Conservation (phyloP, 2,797 vertebrate genomes). For the Crocodylus rhombifer region DNA sequence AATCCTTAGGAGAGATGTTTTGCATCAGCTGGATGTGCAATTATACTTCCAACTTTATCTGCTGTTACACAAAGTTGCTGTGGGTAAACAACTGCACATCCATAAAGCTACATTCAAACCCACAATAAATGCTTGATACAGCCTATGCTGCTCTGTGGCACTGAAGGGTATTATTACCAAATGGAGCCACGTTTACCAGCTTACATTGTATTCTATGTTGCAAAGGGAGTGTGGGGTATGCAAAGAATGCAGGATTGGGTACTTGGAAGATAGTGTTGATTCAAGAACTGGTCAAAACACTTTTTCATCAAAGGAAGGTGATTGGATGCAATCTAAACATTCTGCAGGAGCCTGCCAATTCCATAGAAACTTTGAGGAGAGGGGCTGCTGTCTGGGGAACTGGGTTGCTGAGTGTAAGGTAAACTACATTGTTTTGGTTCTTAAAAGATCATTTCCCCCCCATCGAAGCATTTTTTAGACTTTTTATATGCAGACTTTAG, state of each 20-base stretch:
- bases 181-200: background rate
- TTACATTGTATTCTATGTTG: fast-evolving
- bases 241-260: fast-evolving
- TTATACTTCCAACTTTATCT: background rate
- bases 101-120: background rate
- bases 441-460: too few species aligned
- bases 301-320: background rate
- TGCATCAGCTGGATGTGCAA: background rate
- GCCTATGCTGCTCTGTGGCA: background rate
- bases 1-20: background rate
- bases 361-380: background rate
- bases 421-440: too few species aligned
- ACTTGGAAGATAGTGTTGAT: background rate
- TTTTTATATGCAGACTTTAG: too few species aligned
- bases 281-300: background rate
- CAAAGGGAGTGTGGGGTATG: background rate
- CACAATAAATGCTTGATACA: background rate
- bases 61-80: background rate
- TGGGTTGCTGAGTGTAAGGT: too few species aligned
- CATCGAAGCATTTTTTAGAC: too few species aligned
- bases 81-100: background rate
- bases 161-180: background rate
- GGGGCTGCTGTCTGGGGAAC: background rate
- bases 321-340: background rate
- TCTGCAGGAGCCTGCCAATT: background rate